Base-by-base conservation (phyloP, 2,888 invertebrate species). In the Tetragnatha montana region DNA sequence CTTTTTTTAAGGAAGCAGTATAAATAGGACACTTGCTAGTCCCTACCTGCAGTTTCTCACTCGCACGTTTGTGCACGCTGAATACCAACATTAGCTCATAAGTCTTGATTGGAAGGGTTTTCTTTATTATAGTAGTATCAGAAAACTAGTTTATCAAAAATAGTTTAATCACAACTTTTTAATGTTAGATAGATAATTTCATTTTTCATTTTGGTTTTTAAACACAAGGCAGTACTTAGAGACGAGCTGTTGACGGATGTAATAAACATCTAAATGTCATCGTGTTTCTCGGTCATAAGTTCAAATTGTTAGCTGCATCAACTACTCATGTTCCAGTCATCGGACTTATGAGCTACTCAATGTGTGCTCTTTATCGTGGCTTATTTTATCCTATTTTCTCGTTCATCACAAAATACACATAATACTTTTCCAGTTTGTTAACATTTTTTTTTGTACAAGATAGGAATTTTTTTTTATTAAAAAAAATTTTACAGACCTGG, bases 351-450 rank as follows among this genome's bases (percentile, higher is more conserved):
- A 17, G 60, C 60, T 60, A 60, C 35, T 60, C 60, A 60, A 60
- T 17, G 17, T 60, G 17, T 60, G 60, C 60, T 60, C 60, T 60
- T 70, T 79, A 8, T n/a, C 7, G 22, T 50, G 71, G 75, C 82
- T 82, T 68, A 78, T 71, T 35, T 35, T 70, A 88, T 82, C 60
- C 68, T 76, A 60, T 78, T 78, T 35, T 73, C 47, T 22, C 82
- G 50, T 75, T 50, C 21, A 76, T 60, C 35, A 73, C 35, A 82
- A 78, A 88, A 88, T 49, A 78, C 47, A 21, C n/a, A 35, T 69
- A 80, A 70, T 69, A 70, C 80, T 80, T 80, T 60, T 80, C 78
- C 78, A 60, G 78, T 22, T 78, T 60, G 49, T 78, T 35, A 60
- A 60, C 14, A 6, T 22, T 22, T 68, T 70, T 47, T 79, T 79